phyloP scores from a whole-genome alignment of 2,797 vertebrate genomes.

The Toxotes lorentzi region DNA sequence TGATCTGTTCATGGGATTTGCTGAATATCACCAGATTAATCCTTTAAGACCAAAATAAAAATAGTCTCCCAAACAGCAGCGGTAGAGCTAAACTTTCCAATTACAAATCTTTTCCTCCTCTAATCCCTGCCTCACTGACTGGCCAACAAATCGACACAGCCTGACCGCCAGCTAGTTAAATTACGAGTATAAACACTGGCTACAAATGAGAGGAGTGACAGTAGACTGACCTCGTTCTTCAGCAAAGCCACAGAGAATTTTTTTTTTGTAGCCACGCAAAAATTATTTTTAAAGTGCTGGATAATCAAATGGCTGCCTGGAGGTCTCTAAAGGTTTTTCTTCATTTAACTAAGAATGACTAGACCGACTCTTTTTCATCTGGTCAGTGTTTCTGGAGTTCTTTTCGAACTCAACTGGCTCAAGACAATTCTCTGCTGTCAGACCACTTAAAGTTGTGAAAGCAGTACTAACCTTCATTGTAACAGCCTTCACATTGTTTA shows the following conservation, averaged over 20 bases:
- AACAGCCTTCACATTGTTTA: not conserved
- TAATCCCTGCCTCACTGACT: slow-evolving; percentile 12
- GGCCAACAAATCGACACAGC: not conserved
- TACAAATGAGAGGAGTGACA: not conserved
- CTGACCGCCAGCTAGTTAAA: slow-evolving; percentile 6
- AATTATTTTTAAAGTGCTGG: not conserved
- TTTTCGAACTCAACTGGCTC: too few species aligned
- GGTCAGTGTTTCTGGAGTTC: too few species aligned
- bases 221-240: not conserved
- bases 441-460: not conserved
- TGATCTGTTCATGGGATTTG: slow-evolving; percentile 25
- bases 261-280: not conserved
- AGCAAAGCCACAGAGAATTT: not conserved
- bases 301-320: not conserved
- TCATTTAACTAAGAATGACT: not conserved
- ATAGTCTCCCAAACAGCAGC: not conserved
- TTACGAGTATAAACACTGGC: not conserved
- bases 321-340: not conserved
- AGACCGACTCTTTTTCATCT: not conserved
- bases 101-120: slow-evolving; percentile 12
- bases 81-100: slow-evolving; percentile 14
- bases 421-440: not conserved
- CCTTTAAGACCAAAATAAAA: slow-evolving; percentile 24
- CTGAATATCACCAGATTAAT: slow-evolving; percentile 12
- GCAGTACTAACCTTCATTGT: not conserved